Conservation (phyloP, 1,140 invertebrate species). For the Drosophila pseudoananassae region DNA sequence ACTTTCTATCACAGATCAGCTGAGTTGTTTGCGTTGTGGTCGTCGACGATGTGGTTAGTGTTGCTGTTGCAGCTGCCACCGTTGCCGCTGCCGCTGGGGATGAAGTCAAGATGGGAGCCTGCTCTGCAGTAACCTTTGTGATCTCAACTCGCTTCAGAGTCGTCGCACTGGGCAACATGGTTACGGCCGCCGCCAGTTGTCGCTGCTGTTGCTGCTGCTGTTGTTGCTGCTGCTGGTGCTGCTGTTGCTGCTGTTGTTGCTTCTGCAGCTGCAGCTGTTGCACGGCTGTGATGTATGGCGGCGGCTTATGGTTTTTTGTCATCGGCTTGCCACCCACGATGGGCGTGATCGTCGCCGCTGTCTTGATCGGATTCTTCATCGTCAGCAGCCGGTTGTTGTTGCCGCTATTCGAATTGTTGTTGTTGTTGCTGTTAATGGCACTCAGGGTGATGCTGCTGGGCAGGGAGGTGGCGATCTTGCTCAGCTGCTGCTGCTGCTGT, state of each 20-base stretch:
- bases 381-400: conserved; percentile 63
- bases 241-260: conserved; percentile 77
- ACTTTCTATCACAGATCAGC: conserved; percentile 65
- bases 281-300: conserved; percentile 81
- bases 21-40: conserved; percentile 47
- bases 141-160: conserved; percentile 79
- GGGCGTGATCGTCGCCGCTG: conserved; percentile 75
- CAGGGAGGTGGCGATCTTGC: conserved; percentile 69
- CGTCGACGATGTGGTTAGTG: conserved; percentile 34
- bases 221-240: conserved; percentile 72
- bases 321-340: conserved; percentile 77
- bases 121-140: conserved; percentile 54
- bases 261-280: conserved; percentile 80
- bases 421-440: conserved; percentile 64
- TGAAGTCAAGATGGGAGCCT: conserved; percentile 30
- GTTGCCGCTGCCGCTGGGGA: conserved; percentile 29
- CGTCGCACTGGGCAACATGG: conserved; percentile 80
- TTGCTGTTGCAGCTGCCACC: conserved; percentile 18
- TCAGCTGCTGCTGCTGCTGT: conserved; percentile 69
- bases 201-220: conserved; percentile 77
- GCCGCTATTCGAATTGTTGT: conserved; percentile 46
- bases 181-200: conserved; percentile 79
- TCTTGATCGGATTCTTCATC: conserved; percentile 73
- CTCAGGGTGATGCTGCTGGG: conserved; percentile 77
- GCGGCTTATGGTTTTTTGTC: conserved; percentile 84